Evolutionary conservation across 2,797 vertebrate genomes (phyloP), one percentile per base, ranked within the genome.

Genomic region (Dicrostonyx torquatus): DNA sequence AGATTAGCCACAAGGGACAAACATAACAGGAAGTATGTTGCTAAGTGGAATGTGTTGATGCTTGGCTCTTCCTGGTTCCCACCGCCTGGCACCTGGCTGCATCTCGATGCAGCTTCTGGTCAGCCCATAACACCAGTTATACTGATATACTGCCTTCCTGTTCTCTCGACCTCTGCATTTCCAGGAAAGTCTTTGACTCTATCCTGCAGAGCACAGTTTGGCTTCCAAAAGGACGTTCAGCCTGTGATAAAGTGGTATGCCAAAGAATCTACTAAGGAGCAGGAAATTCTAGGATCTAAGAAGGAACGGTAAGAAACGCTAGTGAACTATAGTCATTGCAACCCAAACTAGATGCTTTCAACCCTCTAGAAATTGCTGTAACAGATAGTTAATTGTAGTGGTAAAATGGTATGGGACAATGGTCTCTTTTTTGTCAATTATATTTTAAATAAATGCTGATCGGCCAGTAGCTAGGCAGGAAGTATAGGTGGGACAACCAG

Each of bases 131-230:
- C 29, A 45, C 0, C 20, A 37, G 3, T 0, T 0, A 0, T 90
- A 48, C 64, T 97, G 43, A 96, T 0, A 0, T 2, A 2, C 3
- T 48, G 48, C 68, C 26, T 75, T 95, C 9, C 55, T 96, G 55
- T 97, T 86, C 77, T 31, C 24, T 95, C 50, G 11, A 55, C 82
- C 29, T 93, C 77, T 92, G 96, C 95, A 72, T 18, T 93, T 96
- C 31, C 96, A 99, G 99, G 99, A 96, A 97, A 97, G 85, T 80
- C 98, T 70, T 92, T 99, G 87, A 97, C 91, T 82, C 97, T 99
- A 55, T 96, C 64, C 26, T 99, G 99, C 97, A 91, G 53, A 43
- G 98, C 98, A 5, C 60, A 94, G 68, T 99, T 99, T 98, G 98
- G 98, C 31, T 98, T 97, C 93, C 98, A 99, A 98, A 94, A 1